phyloP scores from a whole-genome alignment of 2,888 invertebrate genomes.

The Megalurothrips usitatus region DNA sequence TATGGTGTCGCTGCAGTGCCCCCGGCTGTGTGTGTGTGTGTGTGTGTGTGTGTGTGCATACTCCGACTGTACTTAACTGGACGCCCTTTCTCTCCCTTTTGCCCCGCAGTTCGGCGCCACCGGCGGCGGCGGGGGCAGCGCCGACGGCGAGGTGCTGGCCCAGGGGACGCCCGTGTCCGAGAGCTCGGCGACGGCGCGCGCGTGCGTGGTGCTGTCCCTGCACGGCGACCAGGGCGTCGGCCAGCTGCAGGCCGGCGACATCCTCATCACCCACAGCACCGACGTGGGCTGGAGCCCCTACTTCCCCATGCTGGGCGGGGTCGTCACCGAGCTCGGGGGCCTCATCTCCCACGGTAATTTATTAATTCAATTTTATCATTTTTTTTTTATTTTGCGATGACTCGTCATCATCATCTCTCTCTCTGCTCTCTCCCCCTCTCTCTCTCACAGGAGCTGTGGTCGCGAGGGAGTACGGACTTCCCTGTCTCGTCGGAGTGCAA shows the following conservation, averaged over 20 bases:
- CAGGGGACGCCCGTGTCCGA: constrained; percentile 67
- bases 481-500: constrained; percentile 71
- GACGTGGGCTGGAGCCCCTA: constrained; percentile 85
- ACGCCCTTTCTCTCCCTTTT: no score
- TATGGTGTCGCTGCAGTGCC: no score
- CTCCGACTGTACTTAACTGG: no score
- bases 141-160: constrained; percentile 39
- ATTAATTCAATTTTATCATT: neutral
- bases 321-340: constrained; percentile 78
- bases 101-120: neutral
- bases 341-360: constrained; percentile 70
- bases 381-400: no score
- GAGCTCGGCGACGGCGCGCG: constrained; percentile 63
- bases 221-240: constrained; percentile 56
- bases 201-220: constrained; percentile 65
- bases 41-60: neutral
- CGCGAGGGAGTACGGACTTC: constrained; percentile 76
- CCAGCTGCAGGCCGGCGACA: constrained; percentile 59
- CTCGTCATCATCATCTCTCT: no score
- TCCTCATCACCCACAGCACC: constrained; percentile 69
- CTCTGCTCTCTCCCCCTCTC: no score
- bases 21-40: neutral
- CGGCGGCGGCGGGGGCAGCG: neutral
- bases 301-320: constrained; percentile 71
- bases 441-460: constrained; percentile 65